phyloP scores from a whole-genome alignment of 2,888 invertebrate genomes.

The Dicranocentrus wangi region DNA sequence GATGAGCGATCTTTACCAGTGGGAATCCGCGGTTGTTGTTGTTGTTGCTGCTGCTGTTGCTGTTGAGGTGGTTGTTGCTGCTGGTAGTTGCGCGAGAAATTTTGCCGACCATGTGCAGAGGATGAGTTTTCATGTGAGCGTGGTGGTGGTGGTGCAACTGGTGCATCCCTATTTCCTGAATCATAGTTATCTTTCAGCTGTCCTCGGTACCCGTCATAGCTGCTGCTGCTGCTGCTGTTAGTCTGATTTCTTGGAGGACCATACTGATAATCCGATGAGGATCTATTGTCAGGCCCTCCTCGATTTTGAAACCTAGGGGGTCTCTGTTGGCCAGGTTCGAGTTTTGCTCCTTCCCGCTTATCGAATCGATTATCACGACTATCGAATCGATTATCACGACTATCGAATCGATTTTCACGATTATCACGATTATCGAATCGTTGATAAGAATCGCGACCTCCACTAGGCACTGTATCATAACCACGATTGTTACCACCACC shows the following conservation, averaged over 20 bases:
- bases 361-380: conserved; percentile 1
- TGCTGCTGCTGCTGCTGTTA: not conserved
- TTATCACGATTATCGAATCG: conserved; percentile 18
- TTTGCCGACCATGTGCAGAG: conserved; percentile 18
- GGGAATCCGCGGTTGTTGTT: conserved; percentile 7
- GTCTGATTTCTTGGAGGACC: conserved; percentile 3
- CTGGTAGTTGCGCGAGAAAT: conserved; percentile 40
- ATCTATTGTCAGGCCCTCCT: conserved; percentile 16
- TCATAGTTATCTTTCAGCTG: conserved; percentile 32
- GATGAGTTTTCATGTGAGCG: not conserved
- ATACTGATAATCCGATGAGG: conserved; percentile 23
- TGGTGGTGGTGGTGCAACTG: too few species aligned
- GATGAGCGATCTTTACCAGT: conserved; percentile 39
- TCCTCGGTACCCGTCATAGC: conserved; percentile 30
- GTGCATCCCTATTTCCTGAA: not conserved
- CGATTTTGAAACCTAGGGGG: conserved; percentile 54
- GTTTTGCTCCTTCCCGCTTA: not conserved
- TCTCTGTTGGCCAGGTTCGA: conserved; percentile 4
- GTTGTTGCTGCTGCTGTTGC: conserved; percentile 16
- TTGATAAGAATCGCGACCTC: not conserved
- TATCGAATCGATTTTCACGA: conserved; percentile 1
- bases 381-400: conserved; percentile 3
- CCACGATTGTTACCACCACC: not conserved
- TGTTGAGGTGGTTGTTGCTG: conserved; percentile 3
- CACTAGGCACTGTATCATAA: not conserved